Percentiles rank a stretch among this genome's conserved stretches.
These are phyloP conservation scores for Serilophus lunatus DNA, from an alignment of 2,113 vertebrate genomes.

Conservation along the genomic window DNA sequence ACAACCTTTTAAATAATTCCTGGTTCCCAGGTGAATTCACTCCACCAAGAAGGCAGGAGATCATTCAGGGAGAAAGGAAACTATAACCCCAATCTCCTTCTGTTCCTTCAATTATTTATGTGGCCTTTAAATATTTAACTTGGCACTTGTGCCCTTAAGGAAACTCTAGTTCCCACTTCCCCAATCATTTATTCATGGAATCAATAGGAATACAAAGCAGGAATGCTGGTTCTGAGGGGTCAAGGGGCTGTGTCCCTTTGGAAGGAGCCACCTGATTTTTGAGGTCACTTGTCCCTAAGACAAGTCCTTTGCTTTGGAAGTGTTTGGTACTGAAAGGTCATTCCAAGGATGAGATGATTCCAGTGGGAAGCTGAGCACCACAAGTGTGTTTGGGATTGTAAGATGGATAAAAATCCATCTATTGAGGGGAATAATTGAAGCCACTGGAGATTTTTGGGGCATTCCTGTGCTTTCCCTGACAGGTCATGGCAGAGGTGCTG, in stretches of 20 bases:
- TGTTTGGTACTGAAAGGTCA: not conserved
- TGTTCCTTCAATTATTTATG: conserved; percentile 36
- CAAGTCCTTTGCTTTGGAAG: rapidly evolving
- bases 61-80: not conserved
- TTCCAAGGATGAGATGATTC: not conserved
- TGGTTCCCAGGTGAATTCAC: not conserved
- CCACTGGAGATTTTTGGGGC: not conserved
- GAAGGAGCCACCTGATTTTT: not conserved
- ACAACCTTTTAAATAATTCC: not conserved
- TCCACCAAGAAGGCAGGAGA: not conserved
- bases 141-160: not conserved
- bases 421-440: not conserved
- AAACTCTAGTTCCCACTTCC: conserved; percentile 1
- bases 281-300: not conserved
- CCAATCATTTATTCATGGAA: conserved; percentile 29
- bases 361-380: not conserved
- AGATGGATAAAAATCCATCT: not conserved
- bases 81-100: not conserved
- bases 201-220: not conserved
- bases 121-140: conserved; percentile 25
- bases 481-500: not conserved
- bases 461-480: not conserved
- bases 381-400: rapidly evolving
- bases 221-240: not conserved
- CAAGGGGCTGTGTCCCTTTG: not conserved